These are phyloP conservation scores for Priocnemis perturbator DNA, from an alignment of 2,888 invertebrate genomes.

Conservation along the genomic window DNA sequence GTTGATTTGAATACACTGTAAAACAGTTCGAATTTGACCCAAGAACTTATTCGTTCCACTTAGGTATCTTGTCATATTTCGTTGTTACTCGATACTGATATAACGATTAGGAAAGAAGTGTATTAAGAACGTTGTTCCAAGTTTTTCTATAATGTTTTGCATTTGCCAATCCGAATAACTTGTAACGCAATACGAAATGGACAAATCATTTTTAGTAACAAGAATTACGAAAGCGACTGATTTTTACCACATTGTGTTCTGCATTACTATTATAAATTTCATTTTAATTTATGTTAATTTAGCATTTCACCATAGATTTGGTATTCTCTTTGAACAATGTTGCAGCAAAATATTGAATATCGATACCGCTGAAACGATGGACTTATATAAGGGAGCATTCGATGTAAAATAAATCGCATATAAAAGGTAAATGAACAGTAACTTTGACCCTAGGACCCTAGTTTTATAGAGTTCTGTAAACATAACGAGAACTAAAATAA, in stretches of 20 bases:
- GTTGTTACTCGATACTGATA: no score
- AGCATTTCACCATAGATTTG: no score
- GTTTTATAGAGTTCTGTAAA: constrained; percentile 32
- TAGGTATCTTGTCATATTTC: no score
- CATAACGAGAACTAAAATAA: background rate
- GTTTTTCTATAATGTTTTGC: no score
- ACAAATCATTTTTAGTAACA: background rate
- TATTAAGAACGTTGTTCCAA: no score
- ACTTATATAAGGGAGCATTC: constrained; percentile 3
- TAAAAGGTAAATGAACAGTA: constrained; percentile 8
- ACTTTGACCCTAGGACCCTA: constrained; percentile 26
- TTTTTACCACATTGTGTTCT: constrained; percentile 26
- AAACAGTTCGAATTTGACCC: no score
- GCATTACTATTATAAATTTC: constrained; percentile 14
- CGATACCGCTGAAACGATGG: no score
- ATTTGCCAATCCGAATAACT: no score
- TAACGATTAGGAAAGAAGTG: no score
- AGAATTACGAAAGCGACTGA: constrained; percentile 21
- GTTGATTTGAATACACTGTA: no score
- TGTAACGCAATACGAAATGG: no score
- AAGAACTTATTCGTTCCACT: no score
- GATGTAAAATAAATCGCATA: constrained; percentile 5
- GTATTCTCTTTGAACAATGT: background rate
- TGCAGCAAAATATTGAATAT: background rate
- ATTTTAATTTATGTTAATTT: background rate